Evolutionary conservation across 2,113 vertebrate species (phyloP).

Genomic region (Vidua macroura): DNA sequence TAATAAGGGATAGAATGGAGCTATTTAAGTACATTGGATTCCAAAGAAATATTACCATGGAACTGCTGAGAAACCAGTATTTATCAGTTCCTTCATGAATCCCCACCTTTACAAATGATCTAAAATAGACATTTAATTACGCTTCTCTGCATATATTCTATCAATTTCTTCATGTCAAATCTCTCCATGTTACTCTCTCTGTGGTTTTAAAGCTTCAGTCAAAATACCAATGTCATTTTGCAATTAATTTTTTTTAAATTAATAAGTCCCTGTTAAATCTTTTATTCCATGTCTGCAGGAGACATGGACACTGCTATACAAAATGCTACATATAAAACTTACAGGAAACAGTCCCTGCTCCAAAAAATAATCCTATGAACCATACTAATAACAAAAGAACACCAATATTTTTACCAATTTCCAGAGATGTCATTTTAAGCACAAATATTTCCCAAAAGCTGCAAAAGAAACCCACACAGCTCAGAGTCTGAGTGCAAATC

Average conservation of each 20-base stretch:
- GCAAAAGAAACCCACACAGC: fast-evolving
- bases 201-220: neutral
- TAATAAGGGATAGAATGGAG: neutral
- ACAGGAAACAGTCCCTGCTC: neutral
- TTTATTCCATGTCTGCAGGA: neutral
- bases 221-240: neutral
- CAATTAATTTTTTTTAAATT: neutral
- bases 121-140: neutral
- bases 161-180: neutral
- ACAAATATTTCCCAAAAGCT: neutral
- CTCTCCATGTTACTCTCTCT: neutral
- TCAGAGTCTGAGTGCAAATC: neutral
- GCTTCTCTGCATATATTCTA: neutral
- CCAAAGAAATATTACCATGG: neutral
- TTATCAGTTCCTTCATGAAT: neutral
- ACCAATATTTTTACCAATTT: neutral
- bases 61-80: neutral
- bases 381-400: neutral
- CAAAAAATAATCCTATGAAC: neutral
- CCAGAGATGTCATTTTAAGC: neutral
- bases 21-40: neutral
- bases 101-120: neutral
- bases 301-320: neutral
- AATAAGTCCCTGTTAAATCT: neutral
- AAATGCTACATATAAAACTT: neutral